Base-by-base conservation (phyloP, 2,797 vertebrate species). In the Allobates femoralis region DNA sequence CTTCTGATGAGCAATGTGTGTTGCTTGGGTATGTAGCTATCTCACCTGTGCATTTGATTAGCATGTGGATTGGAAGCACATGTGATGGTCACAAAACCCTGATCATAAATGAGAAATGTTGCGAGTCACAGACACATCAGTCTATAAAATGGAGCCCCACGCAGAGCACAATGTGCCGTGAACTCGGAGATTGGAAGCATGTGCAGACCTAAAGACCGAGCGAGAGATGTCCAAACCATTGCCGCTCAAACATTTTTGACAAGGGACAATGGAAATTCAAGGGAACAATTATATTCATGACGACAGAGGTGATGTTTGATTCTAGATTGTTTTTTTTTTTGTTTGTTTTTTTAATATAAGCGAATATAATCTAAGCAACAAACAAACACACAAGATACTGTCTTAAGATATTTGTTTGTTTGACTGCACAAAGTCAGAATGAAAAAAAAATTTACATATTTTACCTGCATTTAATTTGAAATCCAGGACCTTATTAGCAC, bases 21-120 rank as follows among this genome's bases (percentile, higher is more conserved):
- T 69, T 77, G 77, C 75, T 46, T 55, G 74, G 74, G 60, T 78
- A 67, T 69, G 74, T 26, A 53, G 30, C 73, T 28, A 84, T 77
- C 83, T 84, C 83, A 84, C 83, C 83, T 84, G 73, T 84, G 73
- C 37, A 84, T 84, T 84, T 84, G 73, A 84, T 84, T 76, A 84
- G 83, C 18, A 66, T 77, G 73, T 51, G 55, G 73, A 84, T 75
- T 66, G 28, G 28, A 84, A 84, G 83, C 83, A 84, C 73, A 84
- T 84, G 83, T 84, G 83, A 84, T 76, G 73, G 58, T 66, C 83
- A 84, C 83, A 84, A 77, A 84, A 77, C 41, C 23, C 73, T 77
- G 73, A 84, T 64, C 83, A 76, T 84, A 84, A 84, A 84, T 21
- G 21, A 66, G 74, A 78, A 67, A 67, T 85, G 60, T 78, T 84